A percentile compares a stretch with the other conserved stretches of the same genome.
Evolutionary conservation across 2,797 vertebrate species (phyloP).

Genomic region (Naso thynnoides): DNA sequence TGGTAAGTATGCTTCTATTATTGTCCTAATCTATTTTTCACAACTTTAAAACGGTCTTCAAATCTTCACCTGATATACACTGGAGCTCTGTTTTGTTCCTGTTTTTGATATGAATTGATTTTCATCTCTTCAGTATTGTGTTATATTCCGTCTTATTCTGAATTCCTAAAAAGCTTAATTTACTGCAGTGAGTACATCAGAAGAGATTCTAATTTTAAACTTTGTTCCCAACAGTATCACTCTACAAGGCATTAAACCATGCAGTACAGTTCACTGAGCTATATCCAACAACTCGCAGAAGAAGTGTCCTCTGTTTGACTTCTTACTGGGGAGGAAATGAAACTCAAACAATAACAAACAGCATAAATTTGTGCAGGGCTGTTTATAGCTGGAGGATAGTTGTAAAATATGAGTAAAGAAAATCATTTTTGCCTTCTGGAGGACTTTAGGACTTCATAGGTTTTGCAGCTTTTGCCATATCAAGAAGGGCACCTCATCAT

Average conservation of each 20-base stretch:
- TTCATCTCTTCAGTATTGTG: not conserved
- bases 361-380: slow-evolving; percentile 45
- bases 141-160: slow-evolving; percentile 33
- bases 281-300: slow-evolving; percentile 53
- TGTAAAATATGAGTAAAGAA: slow-evolving; percentile 53
- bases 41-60: not conserved
- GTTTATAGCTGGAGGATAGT: slow-evolving; percentile 55
- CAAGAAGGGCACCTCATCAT: slow-evolving; percentile 4
- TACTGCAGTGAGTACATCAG: slow-evolving; percentile 13
- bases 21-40: slow-evolving; percentile 13
- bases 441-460: slow-evolving; percentile 26
- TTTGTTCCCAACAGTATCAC: slow-evolving; percentile 53
- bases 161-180: slow-evolving; percentile 52
- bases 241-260: slow-evolving; percentile 50
- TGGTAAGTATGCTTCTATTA: not conserved
- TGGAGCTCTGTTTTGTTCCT: slow-evolving; percentile 4
- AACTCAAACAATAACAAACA: slow-evolving; percentile 62
- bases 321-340: slow-evolving; percentile 57
- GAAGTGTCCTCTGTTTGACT: slow-evolving; percentile 72
- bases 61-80: slow-evolving; percentile 4
- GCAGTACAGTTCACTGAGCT: slow-evolving; percentile 54
- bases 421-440: slow-evolving; percentile 39
- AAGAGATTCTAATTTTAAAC: slow-evolving; percentile 58
- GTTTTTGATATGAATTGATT: slow-evolving; percentile 7
- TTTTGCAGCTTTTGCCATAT: slow-evolving; percentile 29